Base-by-base conservation (phyloP, 2,888 invertebrate genomes). In the Spilarctia lutea region DNA sequence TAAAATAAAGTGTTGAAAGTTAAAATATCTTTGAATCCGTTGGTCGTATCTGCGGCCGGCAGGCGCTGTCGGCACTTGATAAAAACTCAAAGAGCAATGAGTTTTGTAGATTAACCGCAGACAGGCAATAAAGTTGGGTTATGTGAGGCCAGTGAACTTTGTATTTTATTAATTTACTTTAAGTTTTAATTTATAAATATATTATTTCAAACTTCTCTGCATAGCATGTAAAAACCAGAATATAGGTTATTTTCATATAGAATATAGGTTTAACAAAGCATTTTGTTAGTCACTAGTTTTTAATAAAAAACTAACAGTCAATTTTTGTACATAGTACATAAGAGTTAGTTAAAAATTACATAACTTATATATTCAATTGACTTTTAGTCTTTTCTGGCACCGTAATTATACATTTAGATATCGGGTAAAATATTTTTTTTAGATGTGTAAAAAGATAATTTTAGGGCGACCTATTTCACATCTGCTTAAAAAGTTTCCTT, bases 1-100 rank as follows among this genome's bases (percentile, higher is more conserved):
- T 86, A 86, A 87, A 88, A 87, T 85, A 85, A 70, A 88, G 86
- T 85, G 86, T 85, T 86, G 82, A 88, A 85, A 91, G 90, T 91
- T 90, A 83, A 88, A 90, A 88, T 86, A 89, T 88, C 85, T 86
- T 82, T 80, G 81, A 84, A 85, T 85, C 83, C 87, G 79, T 79
- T 79, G 68, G 82, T 83, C 79, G 82, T 90, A 90, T 89, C 90
- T 84, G 85, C 78, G 81, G 85, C 81, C 83, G 75, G 83, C 88
- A 85, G 85, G 85, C 86, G 82, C 88, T 83, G 83, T 88, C 88
- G 89, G 86, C 84, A 82, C 71, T 85, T 84, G 90, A 91, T 91
- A 89, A 88, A 85, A 87, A 83, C 81, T 79, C 72, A 80, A 72
- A 45, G 33, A 72, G 65, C 48, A 74, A 56, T 27, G 39, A 75